A percentile compares a stretch with the other conserved stretches of the same genome.
phyloP scores from a whole-genome alignment of 2,113 vertebrate genomes.

The Triplophysa tibetana region DNA sequence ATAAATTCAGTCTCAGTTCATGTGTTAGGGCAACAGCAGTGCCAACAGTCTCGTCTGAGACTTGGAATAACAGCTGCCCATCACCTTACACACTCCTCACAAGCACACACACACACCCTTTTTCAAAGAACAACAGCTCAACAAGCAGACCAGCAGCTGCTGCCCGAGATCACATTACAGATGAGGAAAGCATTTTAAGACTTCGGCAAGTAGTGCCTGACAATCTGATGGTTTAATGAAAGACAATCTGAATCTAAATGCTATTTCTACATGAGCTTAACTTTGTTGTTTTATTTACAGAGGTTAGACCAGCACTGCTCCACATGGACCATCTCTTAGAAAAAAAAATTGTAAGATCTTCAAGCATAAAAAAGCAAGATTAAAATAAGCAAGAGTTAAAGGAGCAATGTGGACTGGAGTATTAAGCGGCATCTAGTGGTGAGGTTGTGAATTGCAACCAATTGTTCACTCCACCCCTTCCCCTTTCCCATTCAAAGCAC shows the following conservation, averaged over 20 bases:
- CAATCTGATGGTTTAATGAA: conserved; percentile 20
- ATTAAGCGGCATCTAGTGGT: too few relatives aligned
- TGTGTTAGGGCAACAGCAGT: not conserved
- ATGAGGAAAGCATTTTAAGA: conserved; percentile 47
- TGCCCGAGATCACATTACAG: conserved; percentile 52
- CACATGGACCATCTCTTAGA: too few relatives aligned
- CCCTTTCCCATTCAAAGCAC: too few relatives aligned
- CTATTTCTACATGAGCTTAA: not conserved
- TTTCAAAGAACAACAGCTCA: conserved; percentile 53
- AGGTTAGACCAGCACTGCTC: too few relatives aligned
- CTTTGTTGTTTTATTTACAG: too few relatives aligned
- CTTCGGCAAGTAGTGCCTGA: conserved; percentile 20
- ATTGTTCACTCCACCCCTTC: too few relatives aligned
- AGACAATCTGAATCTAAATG: conserved; percentile 4
- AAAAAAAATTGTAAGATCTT: too few relatives aligned
- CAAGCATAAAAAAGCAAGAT: too few relatives aligned
- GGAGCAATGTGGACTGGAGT: too few relatives aligned
- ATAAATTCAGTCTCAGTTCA: not conserved
- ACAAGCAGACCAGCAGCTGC: conserved; percentile 49
- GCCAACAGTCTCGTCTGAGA: conserved; percentile 7
- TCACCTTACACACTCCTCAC: conserved; percentile 20
- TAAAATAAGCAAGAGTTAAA: too few relatives aligned
- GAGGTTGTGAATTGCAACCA: too few relatives aligned
- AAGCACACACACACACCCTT: conserved; percentile 39
- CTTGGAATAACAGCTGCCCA: conserved; percentile 38